These are phyloP conservation scores for Zaprionus kolodkinae DNA, from an alignment of 1,140 invertebrate species.

Conservation along the genomic window DNA sequence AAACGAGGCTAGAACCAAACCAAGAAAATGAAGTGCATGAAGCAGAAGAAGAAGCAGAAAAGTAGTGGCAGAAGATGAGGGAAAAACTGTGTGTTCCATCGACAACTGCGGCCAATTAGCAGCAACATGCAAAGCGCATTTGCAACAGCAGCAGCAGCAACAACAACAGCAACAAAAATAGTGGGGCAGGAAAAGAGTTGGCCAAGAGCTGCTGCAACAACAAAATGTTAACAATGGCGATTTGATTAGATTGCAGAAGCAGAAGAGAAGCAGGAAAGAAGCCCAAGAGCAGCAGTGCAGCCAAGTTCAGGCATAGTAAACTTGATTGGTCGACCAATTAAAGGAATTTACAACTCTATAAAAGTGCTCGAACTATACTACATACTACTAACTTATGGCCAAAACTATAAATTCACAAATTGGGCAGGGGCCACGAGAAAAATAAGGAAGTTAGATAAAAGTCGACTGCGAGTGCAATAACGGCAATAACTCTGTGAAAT, in stretches of 20 bases:
- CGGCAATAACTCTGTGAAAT: not conserved
- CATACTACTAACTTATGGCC: not conserved
- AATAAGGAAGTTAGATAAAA: not conserved
- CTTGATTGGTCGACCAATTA: constrained; percentile 23
- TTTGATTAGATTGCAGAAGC: constrained; percentile 3
- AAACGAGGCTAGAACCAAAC: constrained; percentile 42
- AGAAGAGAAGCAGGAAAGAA: not conserved
- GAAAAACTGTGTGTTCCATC: constrained; percentile 59
- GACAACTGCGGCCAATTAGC: constrained; percentile 81
- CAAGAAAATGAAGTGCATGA: constrained; percentile 18
- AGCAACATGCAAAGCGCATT: constrained; percentile 80
- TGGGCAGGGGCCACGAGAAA: not conserved
- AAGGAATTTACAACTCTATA: constrained; percentile 16
- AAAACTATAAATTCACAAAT: constrained; percentile 1
- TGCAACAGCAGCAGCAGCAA: constrained; percentile 54
- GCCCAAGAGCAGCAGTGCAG: not conserved
- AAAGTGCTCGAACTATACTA: not conserved
- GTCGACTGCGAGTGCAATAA: not conserved
- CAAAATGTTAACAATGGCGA: constrained; percentile 8
- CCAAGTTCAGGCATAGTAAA: constrained; percentile 6
- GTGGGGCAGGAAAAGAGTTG: not conserved
- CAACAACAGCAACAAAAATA: constrained; percentile 11
- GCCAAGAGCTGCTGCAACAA: constrained; percentile 11
- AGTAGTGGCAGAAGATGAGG: constrained; percentile 14
- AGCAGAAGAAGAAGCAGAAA: not conserved